A percentile compares a stretch with the other conserved stretches of the same genome.
phyloP scores from a whole-genome alignment of 2,797 vertebrate genomes.

The Tympanoctomys barrerae region DNA sequence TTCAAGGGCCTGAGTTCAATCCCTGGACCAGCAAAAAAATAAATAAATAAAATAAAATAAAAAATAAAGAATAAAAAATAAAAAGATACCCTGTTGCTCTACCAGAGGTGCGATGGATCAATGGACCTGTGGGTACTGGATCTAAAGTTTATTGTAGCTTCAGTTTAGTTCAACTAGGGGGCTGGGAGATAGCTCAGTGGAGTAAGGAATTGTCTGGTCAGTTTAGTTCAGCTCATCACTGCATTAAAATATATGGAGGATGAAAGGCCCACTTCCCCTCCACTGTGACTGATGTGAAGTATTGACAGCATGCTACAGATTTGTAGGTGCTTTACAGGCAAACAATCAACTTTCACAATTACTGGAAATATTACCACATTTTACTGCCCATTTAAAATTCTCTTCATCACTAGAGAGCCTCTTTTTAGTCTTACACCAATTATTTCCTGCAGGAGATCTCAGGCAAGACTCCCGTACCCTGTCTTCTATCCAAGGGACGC shows the following conservation, averaged over 20 bases:
- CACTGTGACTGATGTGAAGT: not conserved
- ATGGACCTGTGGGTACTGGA: not conserved
- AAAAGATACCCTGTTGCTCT: not conserved
- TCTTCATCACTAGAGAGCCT: not conserved
- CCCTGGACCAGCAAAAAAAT: too few relatives aligned
- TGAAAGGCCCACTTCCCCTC: too few relatives aligned
- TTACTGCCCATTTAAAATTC: not conserved
- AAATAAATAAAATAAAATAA: too few relatives aligned
- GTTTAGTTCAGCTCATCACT: too few relatives aligned
- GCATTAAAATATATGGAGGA: too few relatives aligned
- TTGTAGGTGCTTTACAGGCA: not conserved
- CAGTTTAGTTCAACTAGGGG: not conserved
- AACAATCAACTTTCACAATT: constrained; percentile 9
- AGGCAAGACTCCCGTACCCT: not conserved
- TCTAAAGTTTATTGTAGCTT: not conserved
- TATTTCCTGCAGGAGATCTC: not conserved
- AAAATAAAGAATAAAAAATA: too few relatives aligned
- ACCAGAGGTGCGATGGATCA: not conserved
- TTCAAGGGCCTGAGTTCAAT: too few relatives aligned
- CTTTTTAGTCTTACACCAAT: not conserved
- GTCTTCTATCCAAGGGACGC: not conserved
- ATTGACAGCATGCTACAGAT: not conserved
- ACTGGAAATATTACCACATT: not conserved
- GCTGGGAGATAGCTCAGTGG: too few relatives aligned
- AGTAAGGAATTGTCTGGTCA: too few relatives aligned